Conservation (phyloP, 2,113 vertebrate species). For the Nycticryphes semicollaris region DNA sequence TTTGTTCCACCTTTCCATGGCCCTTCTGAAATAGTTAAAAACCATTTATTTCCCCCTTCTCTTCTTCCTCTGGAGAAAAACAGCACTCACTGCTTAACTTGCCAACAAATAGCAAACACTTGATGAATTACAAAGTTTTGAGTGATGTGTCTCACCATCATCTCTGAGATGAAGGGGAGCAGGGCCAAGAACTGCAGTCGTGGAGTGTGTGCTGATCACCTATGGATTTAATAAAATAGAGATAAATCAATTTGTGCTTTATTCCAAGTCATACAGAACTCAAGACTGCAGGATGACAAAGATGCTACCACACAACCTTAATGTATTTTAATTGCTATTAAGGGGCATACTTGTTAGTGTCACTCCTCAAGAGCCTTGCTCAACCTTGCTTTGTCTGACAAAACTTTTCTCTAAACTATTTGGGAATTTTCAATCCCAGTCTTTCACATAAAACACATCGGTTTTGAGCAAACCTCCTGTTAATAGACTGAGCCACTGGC, state of each 20-base stretch:
- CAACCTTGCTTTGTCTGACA: neutral
- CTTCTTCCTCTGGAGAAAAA: neutral
- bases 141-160: neutral
- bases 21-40: neutral
- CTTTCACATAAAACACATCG: neutral
- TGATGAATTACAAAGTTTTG: neutral
- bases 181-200: neutral
- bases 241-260: neutral
- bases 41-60: neutral
- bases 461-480: neutral
- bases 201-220: neutral
- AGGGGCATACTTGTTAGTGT: neutral
- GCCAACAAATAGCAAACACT: neutral
- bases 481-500: neutral
- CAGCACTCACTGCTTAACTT: neutral
- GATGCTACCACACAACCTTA: neutral
- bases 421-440: neutral
- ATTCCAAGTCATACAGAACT: neutral
- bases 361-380: neutral
- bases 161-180: neutral
- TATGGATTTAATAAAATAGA: neutral
- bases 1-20: neutral
- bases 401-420: neutral
- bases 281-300: neutral
- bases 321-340: neutral